These are phyloP conservation scores for Steinernema carpocapsae DNA, from an alignment of 2,888 invertebrate species.

Conservation along the genomic window DNA sequence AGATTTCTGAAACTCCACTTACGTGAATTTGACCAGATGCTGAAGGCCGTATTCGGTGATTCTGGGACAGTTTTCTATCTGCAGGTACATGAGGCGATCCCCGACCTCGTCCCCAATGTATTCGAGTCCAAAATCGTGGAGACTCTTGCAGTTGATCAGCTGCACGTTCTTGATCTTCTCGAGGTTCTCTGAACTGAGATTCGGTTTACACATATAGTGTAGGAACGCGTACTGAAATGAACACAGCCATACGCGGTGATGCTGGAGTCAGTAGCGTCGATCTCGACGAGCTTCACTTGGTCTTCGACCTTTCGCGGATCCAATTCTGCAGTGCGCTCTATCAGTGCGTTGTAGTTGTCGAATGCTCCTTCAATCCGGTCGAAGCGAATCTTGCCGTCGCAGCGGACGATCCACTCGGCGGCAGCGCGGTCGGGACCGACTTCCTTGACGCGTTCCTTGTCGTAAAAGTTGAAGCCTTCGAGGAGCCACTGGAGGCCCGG, in stretches of 20 bases:
- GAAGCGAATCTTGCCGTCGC: conserved; percentile 79
- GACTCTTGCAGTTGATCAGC: conserved; percentile 55
- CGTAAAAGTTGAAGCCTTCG: conserved; percentile 63
- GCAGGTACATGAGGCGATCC: conserved; percentile 45
- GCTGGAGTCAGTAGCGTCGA: conserved; percentile 50
- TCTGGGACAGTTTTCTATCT: conserved; percentile 53
- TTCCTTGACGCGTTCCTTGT: conserved; percentile 57
- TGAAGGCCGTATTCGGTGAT: conserved; percentile 59
- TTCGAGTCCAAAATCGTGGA: conserved; percentile 59
- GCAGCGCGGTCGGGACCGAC: conserved; percentile 87
- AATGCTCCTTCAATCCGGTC: conserved; percentile 52
- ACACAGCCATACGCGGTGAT: conserved; percentile 59
- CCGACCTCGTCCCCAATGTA: conserved; percentile 58
- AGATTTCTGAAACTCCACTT: conserved; percentile 5
- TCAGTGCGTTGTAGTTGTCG: conserved; percentile 56
- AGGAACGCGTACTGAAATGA: conserved; percentile 52
- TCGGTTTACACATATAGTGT: background rate
- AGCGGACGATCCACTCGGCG: conserved; percentile 91
- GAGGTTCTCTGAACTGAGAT: conserved; percentile 43
- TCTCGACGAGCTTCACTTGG: conserved; percentile 51
- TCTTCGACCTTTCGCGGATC: conserved; percentile 53
- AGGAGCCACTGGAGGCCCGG: conserved; percentile 60
- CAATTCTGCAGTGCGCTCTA: conserved; percentile 56
- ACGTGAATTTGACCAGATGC: conserved; percentile 52
- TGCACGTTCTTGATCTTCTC: conserved; percentile 46